phyloP scores from a whole-genome alignment of 2,797 vertebrate species.

The Muscicapa striata region DNA sequence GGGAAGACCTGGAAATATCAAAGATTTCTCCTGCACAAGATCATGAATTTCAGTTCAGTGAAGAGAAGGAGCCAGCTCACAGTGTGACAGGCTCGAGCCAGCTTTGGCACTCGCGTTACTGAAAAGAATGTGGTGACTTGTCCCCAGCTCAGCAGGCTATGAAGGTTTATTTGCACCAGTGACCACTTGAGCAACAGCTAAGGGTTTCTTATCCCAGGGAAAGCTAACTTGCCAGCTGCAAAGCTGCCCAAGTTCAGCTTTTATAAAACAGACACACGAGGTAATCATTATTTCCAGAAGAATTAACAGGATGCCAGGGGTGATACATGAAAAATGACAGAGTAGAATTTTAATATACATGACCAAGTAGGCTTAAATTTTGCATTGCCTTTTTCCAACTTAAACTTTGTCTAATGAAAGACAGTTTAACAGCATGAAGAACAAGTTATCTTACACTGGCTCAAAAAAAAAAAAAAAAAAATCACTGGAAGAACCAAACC shows the following conservation, averaged over 20 bases:
- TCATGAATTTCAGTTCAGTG: background rate
- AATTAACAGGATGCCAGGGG: background rate
- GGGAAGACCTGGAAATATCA: background rate
- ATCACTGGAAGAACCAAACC: background rate
- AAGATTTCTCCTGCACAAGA: background rate
- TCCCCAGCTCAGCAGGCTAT: background rate
- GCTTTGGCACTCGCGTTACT: conserved; percentile 26
- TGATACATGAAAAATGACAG: background rate
- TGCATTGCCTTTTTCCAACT: background rate
- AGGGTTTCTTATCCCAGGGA: background rate
- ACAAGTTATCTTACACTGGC: background rate
- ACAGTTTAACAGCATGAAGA: background rate
- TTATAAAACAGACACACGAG: background rate
- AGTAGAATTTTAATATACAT: background rate
- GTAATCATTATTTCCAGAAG: conserved; percentile 23
- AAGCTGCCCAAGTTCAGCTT: background rate
- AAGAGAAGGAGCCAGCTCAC: background rate
- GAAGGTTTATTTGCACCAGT: background rate
- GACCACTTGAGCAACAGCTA: background rate
- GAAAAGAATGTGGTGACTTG: background rate
- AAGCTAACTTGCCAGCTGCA: background rate
- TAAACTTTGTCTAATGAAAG: background rate
- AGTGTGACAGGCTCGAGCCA: background rate
- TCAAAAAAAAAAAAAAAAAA: background rate
- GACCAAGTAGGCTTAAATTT: background rate